These are phyloP conservation scores for Gymnoscopelus braueri DNA, from an alignment of 2,797 vertebrate genomes.

Conservation along the genomic window DNA sequence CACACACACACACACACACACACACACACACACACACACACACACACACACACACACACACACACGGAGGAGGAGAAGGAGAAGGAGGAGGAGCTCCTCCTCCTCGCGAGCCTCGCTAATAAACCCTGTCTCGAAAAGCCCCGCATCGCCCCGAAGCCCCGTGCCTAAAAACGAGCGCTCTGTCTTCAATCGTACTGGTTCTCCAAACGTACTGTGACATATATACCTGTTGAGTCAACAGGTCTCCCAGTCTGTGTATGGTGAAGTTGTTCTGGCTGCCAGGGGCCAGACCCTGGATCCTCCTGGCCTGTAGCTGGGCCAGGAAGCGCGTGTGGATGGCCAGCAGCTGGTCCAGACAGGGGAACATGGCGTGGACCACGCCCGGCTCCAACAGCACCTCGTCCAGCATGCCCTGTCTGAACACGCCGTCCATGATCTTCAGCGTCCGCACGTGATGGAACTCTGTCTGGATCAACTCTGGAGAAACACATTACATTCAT, in stretches of 20 bases:
- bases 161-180: no score
- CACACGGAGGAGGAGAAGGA: no score
- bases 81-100: no score
- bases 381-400: conserved; percentile 89
- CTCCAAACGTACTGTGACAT: no score
- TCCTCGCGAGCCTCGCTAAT: no score
- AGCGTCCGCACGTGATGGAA: conserved; percentile 92
- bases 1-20: no score
- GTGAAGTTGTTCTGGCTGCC: conserved; percentile 89
- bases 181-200: no score
- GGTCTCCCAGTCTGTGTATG: conserved; percentile 85
- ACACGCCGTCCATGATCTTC: conserved; percentile 92
- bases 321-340: conserved; percentile 88
- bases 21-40: no score
- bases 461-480: conserved; percentile 96
- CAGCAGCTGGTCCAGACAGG: conserved; percentile 90
- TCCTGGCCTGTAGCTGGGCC: conserved; percentile 81
- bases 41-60: no score
- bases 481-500: neutral
- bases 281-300: conserved; percentile 81
- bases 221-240: conserved; percentile 83
- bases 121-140: no score
- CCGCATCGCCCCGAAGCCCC: no score
- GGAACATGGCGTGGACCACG: conserved; percentile 89
- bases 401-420: conserved; percentile 90